Conservation (phyloP, 2,113 vertebrate species). For the Carassius gibelio region DNA sequence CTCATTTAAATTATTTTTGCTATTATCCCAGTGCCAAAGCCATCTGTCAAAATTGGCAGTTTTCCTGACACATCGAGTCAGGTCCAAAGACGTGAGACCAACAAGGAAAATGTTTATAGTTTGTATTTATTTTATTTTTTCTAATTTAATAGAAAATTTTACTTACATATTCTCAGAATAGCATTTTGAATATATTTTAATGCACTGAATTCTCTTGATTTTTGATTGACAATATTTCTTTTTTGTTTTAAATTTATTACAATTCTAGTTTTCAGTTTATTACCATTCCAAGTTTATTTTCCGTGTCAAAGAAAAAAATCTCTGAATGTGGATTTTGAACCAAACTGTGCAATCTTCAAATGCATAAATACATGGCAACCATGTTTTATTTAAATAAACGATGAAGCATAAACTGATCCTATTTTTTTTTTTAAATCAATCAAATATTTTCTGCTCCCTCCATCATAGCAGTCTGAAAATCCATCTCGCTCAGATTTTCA, state of each 20-base stretch:
- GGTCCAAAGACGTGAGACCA: not conserved
- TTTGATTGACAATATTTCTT: not conserved
- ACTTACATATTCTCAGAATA: not conserved
- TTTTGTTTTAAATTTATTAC: not conserved
- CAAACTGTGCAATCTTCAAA: not conserved
- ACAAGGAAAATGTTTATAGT: not conserved
- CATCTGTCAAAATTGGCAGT: not conserved
- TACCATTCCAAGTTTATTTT: not conserved
- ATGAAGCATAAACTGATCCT: not conserved
- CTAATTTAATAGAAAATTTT: not conserved
- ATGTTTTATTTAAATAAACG: conserved; percentile 6
- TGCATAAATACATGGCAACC: not conserved
- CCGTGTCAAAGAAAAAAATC: not conserved
- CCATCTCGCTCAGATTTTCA: conserved; percentile 11
- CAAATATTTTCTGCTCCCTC: not conserved
- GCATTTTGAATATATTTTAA: not conserved
- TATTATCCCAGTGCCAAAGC: not conserved
- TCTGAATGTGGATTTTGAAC: not conserved
- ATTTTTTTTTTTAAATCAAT: not conserved
- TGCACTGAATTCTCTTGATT: not conserved
- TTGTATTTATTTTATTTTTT: not conserved
- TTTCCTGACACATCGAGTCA: not conserved
- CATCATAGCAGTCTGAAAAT: not conserved
- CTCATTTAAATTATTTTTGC: not conserved
- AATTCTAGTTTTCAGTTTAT: not conserved